Base-by-base conservation (phyloP, 2,113 vertebrate genomes). In the Sprattus sprattus region DNA sequence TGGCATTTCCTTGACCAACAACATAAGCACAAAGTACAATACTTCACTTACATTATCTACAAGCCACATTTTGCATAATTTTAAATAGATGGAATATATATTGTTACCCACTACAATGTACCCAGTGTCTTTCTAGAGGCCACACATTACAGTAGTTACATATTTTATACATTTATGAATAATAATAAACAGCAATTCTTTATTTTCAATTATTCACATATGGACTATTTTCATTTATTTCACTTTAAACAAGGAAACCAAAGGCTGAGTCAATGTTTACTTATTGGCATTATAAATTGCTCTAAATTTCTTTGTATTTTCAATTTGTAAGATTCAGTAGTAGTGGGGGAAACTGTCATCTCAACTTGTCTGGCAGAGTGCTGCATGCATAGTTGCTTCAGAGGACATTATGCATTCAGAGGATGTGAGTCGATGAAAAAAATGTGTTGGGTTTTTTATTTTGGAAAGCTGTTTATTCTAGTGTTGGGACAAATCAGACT, bases 401-500 rank as follows among this genome's bases (percentile, higher is more conserved):
- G 45, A 81, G 67, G 75, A 83, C 83, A 84, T 87, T 52, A 85
- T 32, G 32, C 83, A 86, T 89, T 84, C 54, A 80, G 85, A 89
- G 87, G 83, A 83, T 60, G 87, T 85, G 89, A 86, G 88, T 83
- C 84, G 60, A 83, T 89, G 85, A 87, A 85, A 84, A 39, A 82
- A 83, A 82, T 88, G 81, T 39, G 39, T 50, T 49, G 84, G 83
- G 86, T 88, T 90, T 85, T 85, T 89, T 83, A 81, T 89, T 88
- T 89, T 75, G 89, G 86, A 87, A 86, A 90, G 87, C 44, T 89
- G 86, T 86, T 89, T 90, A 86, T 88, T 90, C 64, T 85, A 82
- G 83, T 83, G 86, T 84, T 82, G 81, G 86, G 82, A 86, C 86
- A 50, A 89, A 90, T 89, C 86, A 89, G 88, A 90, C 89, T 86